phyloP scores from a whole-genome alignment of 1,140 invertebrate genomes.

The Musca vetustissima region DNA sequence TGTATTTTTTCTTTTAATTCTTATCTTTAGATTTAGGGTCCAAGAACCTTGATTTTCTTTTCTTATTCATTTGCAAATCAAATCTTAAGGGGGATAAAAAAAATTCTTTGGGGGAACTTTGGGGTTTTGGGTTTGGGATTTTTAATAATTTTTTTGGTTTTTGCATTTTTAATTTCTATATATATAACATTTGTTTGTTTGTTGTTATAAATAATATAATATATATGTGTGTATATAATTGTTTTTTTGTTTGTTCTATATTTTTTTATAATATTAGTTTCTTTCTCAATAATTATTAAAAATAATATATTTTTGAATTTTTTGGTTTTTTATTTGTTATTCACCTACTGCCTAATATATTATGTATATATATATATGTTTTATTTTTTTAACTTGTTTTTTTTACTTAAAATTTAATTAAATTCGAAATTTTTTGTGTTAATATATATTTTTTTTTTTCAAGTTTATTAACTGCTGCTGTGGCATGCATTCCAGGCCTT shows the following conservation, averaged over 20 bases:
- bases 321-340: constrained; percentile 25
- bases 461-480: neutral
- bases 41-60: constrained; percentile 9
- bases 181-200: no score
- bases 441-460: no score
- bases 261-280: constrained; percentile 21
- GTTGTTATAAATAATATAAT: constrained; percentile 20
- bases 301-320: constrained; percentile 27
- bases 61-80: no score
- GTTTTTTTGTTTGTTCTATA: constrained; percentile 16
- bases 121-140: no score
- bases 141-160: no score
- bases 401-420: constrained; percentile 43
- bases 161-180: constrained; percentile 19
- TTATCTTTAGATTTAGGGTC: no score
- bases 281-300: constrained; percentile 4
- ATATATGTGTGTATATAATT: constrained; percentile 15
- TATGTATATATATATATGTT: constrained; percentile 17
- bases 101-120: neutral
- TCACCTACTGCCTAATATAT: constrained; percentile 19
- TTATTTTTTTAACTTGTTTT: constrained; percentile 9
- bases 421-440: constrained; percentile 52
- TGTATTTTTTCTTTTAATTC: neutral
- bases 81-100: no score
- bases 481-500: neutral